Conservation (phyloP, 23 tunicate genomes). For the Ascidia mentula region DNA sequence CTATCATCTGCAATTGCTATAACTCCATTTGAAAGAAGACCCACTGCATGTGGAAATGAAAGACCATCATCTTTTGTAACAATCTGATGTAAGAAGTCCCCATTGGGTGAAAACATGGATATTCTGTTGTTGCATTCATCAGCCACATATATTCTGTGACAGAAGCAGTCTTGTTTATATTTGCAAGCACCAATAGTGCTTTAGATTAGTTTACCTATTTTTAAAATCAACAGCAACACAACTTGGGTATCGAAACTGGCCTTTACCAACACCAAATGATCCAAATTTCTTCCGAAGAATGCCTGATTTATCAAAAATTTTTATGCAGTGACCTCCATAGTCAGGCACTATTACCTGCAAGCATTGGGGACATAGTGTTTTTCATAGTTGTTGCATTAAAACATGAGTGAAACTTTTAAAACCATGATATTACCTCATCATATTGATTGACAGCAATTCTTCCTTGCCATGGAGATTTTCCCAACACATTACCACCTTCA, state of each 20-base stretch:
- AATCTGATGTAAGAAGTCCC: conserved; percentile 40
- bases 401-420: too few species aligned
- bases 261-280: conserved; percentile 43
- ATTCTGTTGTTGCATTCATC: conserved; percentile 79
- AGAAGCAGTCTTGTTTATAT: not conserved
- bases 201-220: conserved; percentile 26
- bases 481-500: conserved; percentile 10
- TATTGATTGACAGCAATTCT: conserved; percentile 51
- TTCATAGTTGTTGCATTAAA: too few species aligned
- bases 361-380: too few species aligned
- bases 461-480: conserved; percentile 73
- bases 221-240: conserved; percentile 57
- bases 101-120: conserved; percentile 52
- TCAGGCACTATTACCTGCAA: conserved; percentile 59
- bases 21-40: conserved; percentile 46
- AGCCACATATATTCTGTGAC: conserved; percentile 64
- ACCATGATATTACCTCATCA: conserved; percentile 56
- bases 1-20: conserved; percentile 71
- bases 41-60: conserved; percentile 55
- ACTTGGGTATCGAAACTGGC: conserved; percentile 72
- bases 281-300: conserved; percentile 47
- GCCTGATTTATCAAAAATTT: conserved; percentile 38
- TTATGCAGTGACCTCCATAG: conserved; percentile 41
- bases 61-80: conserved; percentile 60
- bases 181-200: not conserved